Percentiles rank a stretch among this genome's conserved stretches.
Evolutionary conservation across 2,888 invertebrate species (phyloP).

Genomic region (Rotaria sp.): DNA sequence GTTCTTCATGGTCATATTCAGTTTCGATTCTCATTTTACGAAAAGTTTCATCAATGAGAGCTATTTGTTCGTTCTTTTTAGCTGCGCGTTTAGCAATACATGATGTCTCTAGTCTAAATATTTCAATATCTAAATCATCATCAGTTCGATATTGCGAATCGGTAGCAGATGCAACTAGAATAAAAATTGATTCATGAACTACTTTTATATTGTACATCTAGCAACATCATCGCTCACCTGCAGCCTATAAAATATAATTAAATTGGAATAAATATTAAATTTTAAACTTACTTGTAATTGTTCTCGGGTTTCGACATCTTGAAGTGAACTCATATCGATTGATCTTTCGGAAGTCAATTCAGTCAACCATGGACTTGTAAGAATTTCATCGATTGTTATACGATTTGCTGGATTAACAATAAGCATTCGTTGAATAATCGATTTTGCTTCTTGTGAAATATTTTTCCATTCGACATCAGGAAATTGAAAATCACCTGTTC

Average conservation of each 20-base stretch:
- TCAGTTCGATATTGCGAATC: not conserved
- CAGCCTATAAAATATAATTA: not conserved
- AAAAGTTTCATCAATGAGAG: too few species aligned
- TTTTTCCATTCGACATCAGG: constrained; percentile 69
- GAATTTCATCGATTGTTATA: not conserved
- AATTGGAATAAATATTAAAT: not conserved
- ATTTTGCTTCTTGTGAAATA: constrained; percentile 58
- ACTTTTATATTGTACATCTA: too few species aligned
- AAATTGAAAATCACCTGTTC: constrained; percentile 92
- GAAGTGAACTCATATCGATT: not conserved
- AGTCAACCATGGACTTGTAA: not conserved
- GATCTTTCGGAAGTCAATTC: not conserved
- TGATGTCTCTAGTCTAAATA: not conserved
- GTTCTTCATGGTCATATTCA: too few species aligned
- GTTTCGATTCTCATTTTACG: too few species aligned
- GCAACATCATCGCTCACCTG: not conserved
- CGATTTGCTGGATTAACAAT: constrained; percentile 30
- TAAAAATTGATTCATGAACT: not conserved
- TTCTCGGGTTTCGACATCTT: not conserved
- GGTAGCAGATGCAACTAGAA: not conserved
- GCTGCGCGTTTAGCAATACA: not conserved
- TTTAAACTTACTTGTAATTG: not conserved
- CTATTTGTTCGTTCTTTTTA: too few species aligned
- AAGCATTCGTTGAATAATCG: constrained; percentile 31
- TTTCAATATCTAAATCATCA: not conserved